Conservation (phyloP, 2,888 invertebrate species). For the Sinelater perroti region DNA sequence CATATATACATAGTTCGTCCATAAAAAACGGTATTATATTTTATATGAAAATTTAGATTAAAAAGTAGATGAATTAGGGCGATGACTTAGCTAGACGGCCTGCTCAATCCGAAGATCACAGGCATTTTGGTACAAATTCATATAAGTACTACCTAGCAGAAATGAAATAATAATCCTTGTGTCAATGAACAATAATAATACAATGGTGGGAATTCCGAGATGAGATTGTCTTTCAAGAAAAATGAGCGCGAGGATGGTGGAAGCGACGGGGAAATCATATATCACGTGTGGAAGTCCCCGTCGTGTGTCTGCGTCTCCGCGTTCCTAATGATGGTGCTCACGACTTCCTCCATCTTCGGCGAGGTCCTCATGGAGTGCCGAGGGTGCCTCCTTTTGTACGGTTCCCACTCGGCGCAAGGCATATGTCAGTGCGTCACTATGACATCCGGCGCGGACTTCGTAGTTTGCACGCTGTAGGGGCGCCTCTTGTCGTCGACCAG, state of each 20-base stretch:
- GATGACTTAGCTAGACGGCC: constrained; percentile 25
- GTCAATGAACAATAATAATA: constrained; percentile 15
- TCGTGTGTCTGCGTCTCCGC: constrained; percentile 51
- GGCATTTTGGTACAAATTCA: constrained; percentile 32
- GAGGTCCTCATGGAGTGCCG: constrained; percentile 53
- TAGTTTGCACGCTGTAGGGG: constrained; percentile 84
- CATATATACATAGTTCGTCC: constrained; percentile 25
- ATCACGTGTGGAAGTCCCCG: constrained; percentile 54
- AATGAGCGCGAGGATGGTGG: background rate
- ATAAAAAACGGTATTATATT: constrained; percentile 31
- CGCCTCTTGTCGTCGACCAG: constrained; percentile 59
- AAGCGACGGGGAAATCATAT: constrained; percentile 31
- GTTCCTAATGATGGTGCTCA: constrained; percentile 26
- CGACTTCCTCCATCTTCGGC: constrained; percentile 28
- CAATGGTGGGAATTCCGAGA: constrained; percentile 11
- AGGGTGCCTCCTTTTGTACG: constrained; percentile 66
- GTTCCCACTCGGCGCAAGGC: constrained; percentile 74
- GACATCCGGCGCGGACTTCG: constrained; percentile 90
- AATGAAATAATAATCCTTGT: constrained; percentile 17
- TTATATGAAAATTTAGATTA: constrained; percentile 31
- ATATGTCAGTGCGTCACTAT: constrained; percentile 83
- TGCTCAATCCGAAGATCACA: constrained; percentile 26
- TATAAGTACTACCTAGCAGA: constrained; percentile 23
- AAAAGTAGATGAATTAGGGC: constrained; percentile 17
- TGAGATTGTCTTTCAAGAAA: no score